Evolutionary conservation across 2,888 invertebrate species (phyloP).

Genomic region (Myopa tessellatipennis): DNA sequence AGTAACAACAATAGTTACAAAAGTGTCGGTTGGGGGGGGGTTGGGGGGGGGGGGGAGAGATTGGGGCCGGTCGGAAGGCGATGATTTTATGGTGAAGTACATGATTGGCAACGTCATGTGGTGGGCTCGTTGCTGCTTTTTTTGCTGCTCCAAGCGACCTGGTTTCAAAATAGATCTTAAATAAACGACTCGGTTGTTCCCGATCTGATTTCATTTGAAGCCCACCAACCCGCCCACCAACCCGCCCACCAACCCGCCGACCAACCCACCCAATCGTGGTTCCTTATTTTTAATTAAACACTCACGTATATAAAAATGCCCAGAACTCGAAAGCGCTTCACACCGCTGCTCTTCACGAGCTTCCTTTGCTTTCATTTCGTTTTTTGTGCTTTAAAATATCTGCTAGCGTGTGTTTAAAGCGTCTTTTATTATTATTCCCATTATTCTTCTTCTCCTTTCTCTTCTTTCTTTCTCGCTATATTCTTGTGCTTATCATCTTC

Average conservation of each 20-base stretch:
- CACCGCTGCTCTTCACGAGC: too few species aligned
- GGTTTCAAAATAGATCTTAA: neutral
- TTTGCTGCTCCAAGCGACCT: conserved; percentile 2
- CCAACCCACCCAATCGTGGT: neutral
- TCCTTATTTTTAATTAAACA: neutral
- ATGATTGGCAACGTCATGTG: conserved; percentile 13
- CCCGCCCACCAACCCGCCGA: too few species aligned
- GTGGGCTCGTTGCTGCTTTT: conserved; percentile 6
- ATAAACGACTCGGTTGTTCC: neutral
- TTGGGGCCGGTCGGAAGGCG: too few species aligned
- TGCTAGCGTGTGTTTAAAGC: neutral
- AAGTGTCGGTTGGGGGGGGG: too few species aligned
- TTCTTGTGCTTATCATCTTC: neutral
- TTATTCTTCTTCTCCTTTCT: neutral
- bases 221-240: too few species aligned
- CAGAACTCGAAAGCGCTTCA: too few species aligned
- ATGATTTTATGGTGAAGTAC: too few species aligned
- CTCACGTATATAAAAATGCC: too few species aligned
- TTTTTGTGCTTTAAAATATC: neutral
- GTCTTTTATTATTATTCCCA: neutral
- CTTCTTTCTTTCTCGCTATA: too few species aligned
- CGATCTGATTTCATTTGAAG: neutral
- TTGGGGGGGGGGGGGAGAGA: too few species aligned
- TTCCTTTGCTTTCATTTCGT: too few species aligned
- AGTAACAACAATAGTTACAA: neutral